Evolutionary conservation across 2,888 invertebrate genomes (phyloP).

Genomic region (Podotricha telesiphe): DNA sequence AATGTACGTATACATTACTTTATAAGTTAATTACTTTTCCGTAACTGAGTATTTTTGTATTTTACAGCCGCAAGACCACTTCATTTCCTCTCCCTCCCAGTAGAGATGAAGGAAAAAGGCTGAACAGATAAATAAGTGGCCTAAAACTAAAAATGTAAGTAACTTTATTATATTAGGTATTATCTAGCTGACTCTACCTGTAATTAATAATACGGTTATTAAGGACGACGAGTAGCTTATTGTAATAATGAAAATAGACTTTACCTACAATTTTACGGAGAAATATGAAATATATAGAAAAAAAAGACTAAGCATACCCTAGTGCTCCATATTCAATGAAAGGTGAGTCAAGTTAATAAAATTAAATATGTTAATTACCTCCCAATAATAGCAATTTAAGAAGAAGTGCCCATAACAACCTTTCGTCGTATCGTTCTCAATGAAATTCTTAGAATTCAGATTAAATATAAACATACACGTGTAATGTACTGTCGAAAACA

Average conservation of each 20-base stretch:
- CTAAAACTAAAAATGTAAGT: slow-evolving; percentile 78
- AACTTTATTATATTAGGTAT: not conserved
- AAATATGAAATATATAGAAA: not conserved
- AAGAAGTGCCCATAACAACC: not conserved
- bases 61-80: slow-evolving; percentile 55
- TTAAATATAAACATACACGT: slow-evolving; percentile 13
- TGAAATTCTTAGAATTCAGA: not conserved
- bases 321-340: too few species aligned
- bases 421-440: not conserved
- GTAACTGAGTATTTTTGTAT: slow-evolving; percentile 30
- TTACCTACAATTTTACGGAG: not conserved
- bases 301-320: too few species aligned
- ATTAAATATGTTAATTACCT: too few species aligned
- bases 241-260: not conserved
- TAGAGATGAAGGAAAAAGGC: slow-evolving; percentile 79
- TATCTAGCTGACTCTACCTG: too few species aligned
- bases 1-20: not conserved
- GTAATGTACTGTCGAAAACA: slow-evolving; percentile 10
- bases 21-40: too few species aligned
- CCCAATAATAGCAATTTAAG: too few species aligned
- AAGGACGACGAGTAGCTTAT: too few species aligned
- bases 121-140: slow-evolving; percentile 62
- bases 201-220: too few species aligned
- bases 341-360: too few species aligned
- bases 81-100: slow-evolving; percentile 53